Evolutionary conservation across 1,140 invertebrate species (phyloP).

Genomic region (Caenorhabditis brenneri): DNA sequence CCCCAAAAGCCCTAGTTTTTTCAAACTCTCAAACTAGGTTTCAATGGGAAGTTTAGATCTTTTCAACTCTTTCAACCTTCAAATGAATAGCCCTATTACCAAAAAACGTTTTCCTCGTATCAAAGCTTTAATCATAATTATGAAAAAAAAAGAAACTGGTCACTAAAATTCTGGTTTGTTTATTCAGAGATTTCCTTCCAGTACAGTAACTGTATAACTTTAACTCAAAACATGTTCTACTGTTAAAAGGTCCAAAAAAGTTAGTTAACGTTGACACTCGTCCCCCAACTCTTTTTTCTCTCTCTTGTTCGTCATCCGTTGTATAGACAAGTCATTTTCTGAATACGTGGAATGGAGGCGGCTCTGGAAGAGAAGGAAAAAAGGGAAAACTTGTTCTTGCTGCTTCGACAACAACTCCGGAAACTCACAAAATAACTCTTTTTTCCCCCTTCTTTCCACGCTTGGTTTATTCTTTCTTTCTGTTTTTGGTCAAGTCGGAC

Average conservation of each 20-base stretch:
- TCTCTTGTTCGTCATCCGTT: neutral
- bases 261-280: neutral
- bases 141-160: too few relatives aligned
- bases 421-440: constrained; percentile 41
- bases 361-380: too few relatives aligned
- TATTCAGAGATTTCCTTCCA: too few relatives aligned
- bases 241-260: neutral
- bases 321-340: neutral
- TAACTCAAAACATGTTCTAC: neutral
- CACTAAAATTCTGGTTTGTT: too few relatives aligned
- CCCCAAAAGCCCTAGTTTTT: too few relatives aligned
- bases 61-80: too few relatives aligned
- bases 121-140: too few relatives aligned
- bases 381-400: neutral
- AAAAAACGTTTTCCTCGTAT: too few relatives aligned
- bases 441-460: neutral
- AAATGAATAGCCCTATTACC: too few relatives aligned
- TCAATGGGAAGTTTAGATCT: too few relatives aligned
- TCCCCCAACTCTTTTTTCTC: neutral
- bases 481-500: neutral
- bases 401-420: constrained; percentile 29
- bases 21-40: too few relatives aligned
- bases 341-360: neutral
- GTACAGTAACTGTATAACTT: too few relatives aligned
- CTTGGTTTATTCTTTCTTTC: constrained; percentile 18